Percentiles rank a stretch among this genome's conserved stretches.
Conservation (phyloP, 2,888 invertebrate genomes). For the Deilephila porcellus region DNA sequence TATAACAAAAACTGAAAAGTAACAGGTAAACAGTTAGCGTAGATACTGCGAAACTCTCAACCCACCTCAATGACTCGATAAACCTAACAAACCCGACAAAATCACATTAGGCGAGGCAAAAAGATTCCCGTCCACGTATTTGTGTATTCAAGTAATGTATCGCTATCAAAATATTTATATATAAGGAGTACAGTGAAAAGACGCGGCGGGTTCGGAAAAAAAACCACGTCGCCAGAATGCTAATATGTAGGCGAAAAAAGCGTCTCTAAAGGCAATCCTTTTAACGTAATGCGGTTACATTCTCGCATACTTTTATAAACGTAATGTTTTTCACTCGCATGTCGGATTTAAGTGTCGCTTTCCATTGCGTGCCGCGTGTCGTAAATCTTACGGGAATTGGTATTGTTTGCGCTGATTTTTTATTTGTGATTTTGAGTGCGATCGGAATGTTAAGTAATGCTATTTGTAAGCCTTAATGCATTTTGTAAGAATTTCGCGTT, state of each 20-base stretch:
- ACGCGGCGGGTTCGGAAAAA: background rate
- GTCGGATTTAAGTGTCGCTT: slow-evolving; percentile 8
- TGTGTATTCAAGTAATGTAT: slow-evolving; percentile 21
- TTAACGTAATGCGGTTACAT: slow-evolving; percentile 27
- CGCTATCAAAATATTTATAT: slow-evolving; percentile 10
- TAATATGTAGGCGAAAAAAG: slow-evolving; percentile 10
- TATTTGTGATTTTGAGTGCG: slow-evolving; percentile 6
- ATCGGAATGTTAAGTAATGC: background rate
- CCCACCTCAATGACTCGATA: background rate
- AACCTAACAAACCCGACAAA: slow-evolving; percentile 6
- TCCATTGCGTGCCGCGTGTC: slow-evolving; percentile 8
- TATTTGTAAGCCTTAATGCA: background rate
- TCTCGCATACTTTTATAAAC: slow-evolving; percentile 8
- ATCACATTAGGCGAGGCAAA: background rate
- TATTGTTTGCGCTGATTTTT: background rate
- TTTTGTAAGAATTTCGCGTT: no score
- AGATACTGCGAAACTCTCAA: background rate
- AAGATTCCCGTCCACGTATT: slow-evolving; percentile 13
- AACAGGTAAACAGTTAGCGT: background rate
- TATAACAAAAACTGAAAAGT: no score
- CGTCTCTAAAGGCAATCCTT: slow-evolving; percentile 30
- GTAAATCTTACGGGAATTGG: slow-evolving; percentile 6
- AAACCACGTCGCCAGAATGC: slow-evolving; percentile 8
- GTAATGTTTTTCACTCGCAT: slow-evolving; percentile 22
- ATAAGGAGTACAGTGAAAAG: slow-evolving; percentile 10